A percentile compares a stretch with the other conserved stretches of the same genome.
Evolutionary conservation across 2,888 invertebrate genomes (phyloP).

Genomic region (Papilio gigon): DNA sequence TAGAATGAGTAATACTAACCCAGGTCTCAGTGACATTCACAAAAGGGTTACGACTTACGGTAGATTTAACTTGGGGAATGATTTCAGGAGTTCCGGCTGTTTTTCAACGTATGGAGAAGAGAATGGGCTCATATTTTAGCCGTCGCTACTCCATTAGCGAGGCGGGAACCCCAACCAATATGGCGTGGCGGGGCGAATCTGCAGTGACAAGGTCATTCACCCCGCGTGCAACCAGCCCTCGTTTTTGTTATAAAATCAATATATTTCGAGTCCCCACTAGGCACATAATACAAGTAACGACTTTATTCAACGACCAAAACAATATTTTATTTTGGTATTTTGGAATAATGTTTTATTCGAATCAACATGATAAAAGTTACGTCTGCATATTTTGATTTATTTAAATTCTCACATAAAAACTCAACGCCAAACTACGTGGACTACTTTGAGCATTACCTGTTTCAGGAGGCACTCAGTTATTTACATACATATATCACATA

Average conservation of each 20-base stretch:
- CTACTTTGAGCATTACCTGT: no score
- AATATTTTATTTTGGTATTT: neutral
- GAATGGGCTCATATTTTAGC: slow-evolving; percentile 77
- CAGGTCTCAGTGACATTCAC: slow-evolving; percentile 47
- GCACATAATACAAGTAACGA: slow-evolving; percentile 50
- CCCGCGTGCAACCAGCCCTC: slow-evolving; percentile 77
- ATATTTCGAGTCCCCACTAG: slow-evolving; percentile 71
- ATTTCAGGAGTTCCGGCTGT: slow-evolving; percentile 61
- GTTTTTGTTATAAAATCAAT: slow-evolving; percentile 82
- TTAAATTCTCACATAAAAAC: no score
- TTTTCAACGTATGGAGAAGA: slow-evolving; percentile 70
- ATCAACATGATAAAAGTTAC: no score
- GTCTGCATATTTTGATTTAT: no score
- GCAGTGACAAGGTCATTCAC: slow-evolving; percentile 80
- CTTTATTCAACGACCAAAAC: slow-evolving; percentile 1
- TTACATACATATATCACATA: neutral
- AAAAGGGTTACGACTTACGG: slow-evolving; percentile 48
- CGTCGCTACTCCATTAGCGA: slow-evolving; percentile 77
- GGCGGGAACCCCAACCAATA: slow-evolving; percentile 75
- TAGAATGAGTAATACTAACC: slow-evolving; percentile 43
- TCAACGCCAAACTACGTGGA: no score
- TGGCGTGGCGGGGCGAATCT: slow-evolving; percentile 75
- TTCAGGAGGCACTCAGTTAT: no score
- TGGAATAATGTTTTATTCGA: no score
- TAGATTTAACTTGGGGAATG: slow-evolving; percentile 58